A percentile compares a stretch with the other conserved stretches of the same genome.
Evolutionary conservation across 2,888 invertebrate species (phyloP).

Genomic region (Drosophila helvetica): DNA sequence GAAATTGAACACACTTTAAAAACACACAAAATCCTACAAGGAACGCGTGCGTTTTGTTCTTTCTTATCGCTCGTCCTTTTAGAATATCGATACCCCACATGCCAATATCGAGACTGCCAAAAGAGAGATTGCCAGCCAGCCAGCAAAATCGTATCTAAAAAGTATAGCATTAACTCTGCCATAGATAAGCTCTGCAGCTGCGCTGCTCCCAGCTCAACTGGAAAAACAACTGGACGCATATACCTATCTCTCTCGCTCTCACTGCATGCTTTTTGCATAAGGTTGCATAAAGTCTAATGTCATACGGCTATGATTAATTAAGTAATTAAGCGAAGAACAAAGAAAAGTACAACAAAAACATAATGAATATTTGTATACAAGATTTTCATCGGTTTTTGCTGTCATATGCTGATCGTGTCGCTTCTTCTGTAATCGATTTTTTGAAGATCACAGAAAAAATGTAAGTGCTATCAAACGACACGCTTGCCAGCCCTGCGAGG

Average conservation of each 20-base stretch:
- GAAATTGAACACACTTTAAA: background rate
- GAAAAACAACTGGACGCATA: too few relatives aligned
- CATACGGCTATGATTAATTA: too few relatives aligned
- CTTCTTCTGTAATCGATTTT: background rate
- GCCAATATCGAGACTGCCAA: background rate
- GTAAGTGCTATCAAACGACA: background rate
- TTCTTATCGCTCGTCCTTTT: background rate
- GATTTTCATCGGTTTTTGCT: background rate
- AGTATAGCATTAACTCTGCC: too few relatives aligned
- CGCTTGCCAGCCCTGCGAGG: background rate
- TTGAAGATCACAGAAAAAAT: background rate
- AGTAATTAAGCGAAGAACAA: background rate
- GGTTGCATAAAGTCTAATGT: too few relatives aligned
- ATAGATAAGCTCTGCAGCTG: too few relatives aligned
- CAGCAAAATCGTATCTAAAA: too few relatives aligned
- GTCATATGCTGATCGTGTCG: background rate
- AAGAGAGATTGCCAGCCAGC: too few relatives aligned
- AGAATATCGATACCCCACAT: background rate
- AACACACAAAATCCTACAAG: background rate
- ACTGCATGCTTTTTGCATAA: too few relatives aligned
- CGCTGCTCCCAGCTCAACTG: too few relatives aligned
- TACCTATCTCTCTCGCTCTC: too few relatives aligned
- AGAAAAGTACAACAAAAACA: background rate
- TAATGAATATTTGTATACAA: background rate
- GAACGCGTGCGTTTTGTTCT: background rate